Evolutionary conservation across 2,797 vertebrate genomes (phyloP), one percentile per base, ranked within the genome.

Genomic region (Hozukius guyotensis): DNA sequence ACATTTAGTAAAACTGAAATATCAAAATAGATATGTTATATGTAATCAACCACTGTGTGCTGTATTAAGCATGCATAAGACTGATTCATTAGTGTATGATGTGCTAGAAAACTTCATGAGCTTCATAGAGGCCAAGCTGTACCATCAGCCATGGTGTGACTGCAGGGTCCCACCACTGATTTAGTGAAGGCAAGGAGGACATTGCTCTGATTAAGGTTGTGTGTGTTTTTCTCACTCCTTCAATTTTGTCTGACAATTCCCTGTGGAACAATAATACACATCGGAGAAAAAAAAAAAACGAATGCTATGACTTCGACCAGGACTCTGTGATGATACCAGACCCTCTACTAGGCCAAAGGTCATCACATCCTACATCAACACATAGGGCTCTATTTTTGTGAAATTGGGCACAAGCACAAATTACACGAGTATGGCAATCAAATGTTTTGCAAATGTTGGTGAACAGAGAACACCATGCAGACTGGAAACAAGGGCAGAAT

Each of bases 81-180:
- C 27, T 62, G 2, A 46, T 62, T 56, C 4, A 49, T 56, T 5
- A 9, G 53, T 29, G 24, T 27, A 52, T 68, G 18, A 77, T 29
- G 46, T 29, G 56, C 3, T 56, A 20, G 13, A 76, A 55, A 74
- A 46, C 16, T 38, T 60, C 18, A 61, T 14, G 46, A 59, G 52
- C 18, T 34, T 66, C 65, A 69, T 7, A 29, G 52, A 52, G 11
- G 29, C 49, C 13, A 32, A 67, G 73, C 29, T 60, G 49, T n/a
- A 69, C 22, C 49, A 72, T 67, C 66, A 75, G 80, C 74, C 80
- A 55, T 3, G 1, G 70, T 84, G 83, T 87, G 87, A 90, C 84
- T 84, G 74, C 52, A 25, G 34, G 65, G 38, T 77, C 66, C 64
- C 61, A 67, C 55, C 59, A 83, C 77, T 92, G 86, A 94, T 94